phyloP scores from a whole-genome alignment of 2,113 vertebrate species.

The Oenanthe oenanthe region DNA sequence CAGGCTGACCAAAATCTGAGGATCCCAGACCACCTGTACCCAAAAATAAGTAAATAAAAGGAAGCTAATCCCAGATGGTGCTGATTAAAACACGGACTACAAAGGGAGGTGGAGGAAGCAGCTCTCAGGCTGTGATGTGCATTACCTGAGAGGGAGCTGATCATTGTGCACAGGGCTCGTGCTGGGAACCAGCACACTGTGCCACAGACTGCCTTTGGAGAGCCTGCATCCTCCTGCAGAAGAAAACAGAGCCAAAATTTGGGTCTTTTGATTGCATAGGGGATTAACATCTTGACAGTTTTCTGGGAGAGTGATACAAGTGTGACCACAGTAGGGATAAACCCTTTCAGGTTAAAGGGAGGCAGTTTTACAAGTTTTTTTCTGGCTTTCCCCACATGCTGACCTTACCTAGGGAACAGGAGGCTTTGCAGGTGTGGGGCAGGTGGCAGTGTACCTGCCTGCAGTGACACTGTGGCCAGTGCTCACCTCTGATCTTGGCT shows the following conservation, averaged over 20 bases:
- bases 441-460: background rate
- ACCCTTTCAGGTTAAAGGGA: background rate
- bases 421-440: background rate
- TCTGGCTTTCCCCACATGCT: background rate
- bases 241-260: background rate
- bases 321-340: background rate
- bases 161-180: background rate
- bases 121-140: background rate
- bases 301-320: background rate
- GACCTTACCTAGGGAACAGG: rapidly evolving
- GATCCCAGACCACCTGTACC: background rate
- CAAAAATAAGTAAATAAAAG: conserved; percentile 3
- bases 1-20: background rate
- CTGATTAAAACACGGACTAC: background rate
- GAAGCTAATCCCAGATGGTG: conserved; percentile 14
- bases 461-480: rapidly evolving
- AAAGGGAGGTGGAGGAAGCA: conserved; percentile 1
- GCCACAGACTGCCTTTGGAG: background rate
- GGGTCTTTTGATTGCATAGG: background rate
- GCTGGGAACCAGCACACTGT: background rate
- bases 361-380: background rate
- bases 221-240: background rate
- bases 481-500: background rate
- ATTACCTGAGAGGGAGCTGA: conserved; percentile 19
- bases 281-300: background rate